phyloP scores from a whole-genome alignment of 2,888 invertebrate genomes.

The Encarsia formosa region DNA sequence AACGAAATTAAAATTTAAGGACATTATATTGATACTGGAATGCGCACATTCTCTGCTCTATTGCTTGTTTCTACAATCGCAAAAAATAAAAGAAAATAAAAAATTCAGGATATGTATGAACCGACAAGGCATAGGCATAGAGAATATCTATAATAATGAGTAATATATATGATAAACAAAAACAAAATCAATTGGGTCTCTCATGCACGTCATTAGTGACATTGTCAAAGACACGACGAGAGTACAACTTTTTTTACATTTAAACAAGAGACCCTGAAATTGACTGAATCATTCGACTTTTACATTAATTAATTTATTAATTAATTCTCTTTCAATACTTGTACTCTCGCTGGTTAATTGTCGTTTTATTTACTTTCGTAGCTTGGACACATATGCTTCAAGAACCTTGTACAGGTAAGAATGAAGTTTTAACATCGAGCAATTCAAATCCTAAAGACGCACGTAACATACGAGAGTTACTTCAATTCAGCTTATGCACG shows the following conservation, averaged over 20 bases:
- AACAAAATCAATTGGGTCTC: slow-evolving; percentile 17
- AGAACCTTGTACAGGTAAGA: slow-evolving; percentile 14
- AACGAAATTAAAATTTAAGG: slow-evolving; percentile 10
- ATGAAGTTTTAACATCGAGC: slow-evolving; percentile 21
- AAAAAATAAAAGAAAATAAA: slow-evolving; percentile 12
- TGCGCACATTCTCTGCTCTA: slow-evolving; percentile 24
- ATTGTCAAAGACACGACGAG: slow-evolving; percentile 18
- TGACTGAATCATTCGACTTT: neutral
- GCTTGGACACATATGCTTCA: slow-evolving; percentile 5
- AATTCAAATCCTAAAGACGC: slow-evolving; percentile 28
- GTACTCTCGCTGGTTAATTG: slow-evolving; percentile 22
- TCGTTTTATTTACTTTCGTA: too few species aligned
- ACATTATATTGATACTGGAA: slow-evolving; percentile 6
- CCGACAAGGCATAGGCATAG: slow-evolving; percentile 21
- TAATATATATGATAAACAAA: slow-evolving; percentile 15
- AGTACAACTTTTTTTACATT: slow-evolving; percentile 17
- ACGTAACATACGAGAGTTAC: slow-evolving; percentile 20
- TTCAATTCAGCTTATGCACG: slow-evolving; percentile 37
- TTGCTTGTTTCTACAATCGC: slow-evolving; percentile 15
- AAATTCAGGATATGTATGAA: slow-evolving; percentile 1
- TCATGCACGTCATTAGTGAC: slow-evolving; percentile 19
- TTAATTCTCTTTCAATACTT: neutral
- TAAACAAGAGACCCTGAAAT: slow-evolving; percentile 4
- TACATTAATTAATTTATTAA: neutral
- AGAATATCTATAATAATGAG: slow-evolving; percentile 13